Conservation (phyloP, 2,888 invertebrate genomes). For the Xylota segnis region DNA sequence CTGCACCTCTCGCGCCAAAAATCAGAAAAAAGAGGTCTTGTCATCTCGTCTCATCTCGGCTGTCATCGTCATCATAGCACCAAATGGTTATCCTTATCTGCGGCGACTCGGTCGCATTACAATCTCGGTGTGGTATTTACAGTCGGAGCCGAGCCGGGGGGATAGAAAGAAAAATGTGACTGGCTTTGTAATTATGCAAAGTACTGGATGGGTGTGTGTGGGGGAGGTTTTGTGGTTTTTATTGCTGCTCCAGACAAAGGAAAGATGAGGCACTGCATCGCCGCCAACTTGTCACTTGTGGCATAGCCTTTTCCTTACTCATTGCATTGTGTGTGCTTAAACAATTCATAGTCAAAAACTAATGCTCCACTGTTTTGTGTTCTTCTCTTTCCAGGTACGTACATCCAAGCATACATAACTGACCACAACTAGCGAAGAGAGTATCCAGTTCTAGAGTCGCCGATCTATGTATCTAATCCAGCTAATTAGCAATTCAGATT, state of each 20-base stretch:
- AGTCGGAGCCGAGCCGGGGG: background rate
- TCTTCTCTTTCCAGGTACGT: constrained; percentile 68
- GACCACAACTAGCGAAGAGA: background rate
- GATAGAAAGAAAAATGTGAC: constrained; percentile 41
- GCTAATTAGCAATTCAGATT: constrained; percentile 71
- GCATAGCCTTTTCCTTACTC: background rate
- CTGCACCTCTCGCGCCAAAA: constrained; percentile 52
- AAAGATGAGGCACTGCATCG: constrained; percentile 23
- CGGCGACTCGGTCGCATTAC: constrained; percentile 27
- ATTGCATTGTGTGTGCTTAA: constrained; percentile 11
- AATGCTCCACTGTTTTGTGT: constrained; percentile 33
- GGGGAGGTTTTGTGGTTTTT: background rate
- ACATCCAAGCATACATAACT: constrained; percentile 11
- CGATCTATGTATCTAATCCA: constrained; percentile 43
- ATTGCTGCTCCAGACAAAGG: constrained; percentile 19
- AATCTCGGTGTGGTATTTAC: constrained; percentile 54
- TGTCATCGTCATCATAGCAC: constrained; percentile 31
- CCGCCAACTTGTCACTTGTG: constrained; percentile 14
- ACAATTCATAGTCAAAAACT: constrained; percentile 26
- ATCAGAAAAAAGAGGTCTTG: constrained; percentile 42
- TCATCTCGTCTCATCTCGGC: constrained; percentile 29
- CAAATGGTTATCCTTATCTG: constrained; percentile 58
- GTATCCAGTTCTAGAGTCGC: background rate
- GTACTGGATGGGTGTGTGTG: constrained; percentile 11
- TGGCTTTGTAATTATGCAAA: constrained; percentile 72